Evolutionary conservation across 2,113 vertebrate genomes (phyloP), one percentile per base, ranked within the genome.

Genomic region (Thinocorus orbignyianus): DNA sequence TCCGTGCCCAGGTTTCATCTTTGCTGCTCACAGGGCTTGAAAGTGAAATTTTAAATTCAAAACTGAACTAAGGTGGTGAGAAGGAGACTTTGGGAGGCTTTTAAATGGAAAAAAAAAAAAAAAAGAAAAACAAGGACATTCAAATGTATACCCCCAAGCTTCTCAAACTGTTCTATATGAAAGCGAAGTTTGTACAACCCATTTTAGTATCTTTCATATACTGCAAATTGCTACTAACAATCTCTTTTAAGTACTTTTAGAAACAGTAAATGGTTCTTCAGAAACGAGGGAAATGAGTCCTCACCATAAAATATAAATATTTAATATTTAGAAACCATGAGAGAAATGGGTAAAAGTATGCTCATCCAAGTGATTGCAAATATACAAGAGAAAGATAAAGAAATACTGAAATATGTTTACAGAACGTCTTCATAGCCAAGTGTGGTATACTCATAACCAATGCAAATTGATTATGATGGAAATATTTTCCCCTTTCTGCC

Each of bases 11-110:
- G 3, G 55, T 62, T 71, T 58, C n/a, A 9, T 54, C 55, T 62
- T 81, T 5, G 0, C 14, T 19, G 2, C 22, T 41, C n/a, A 1
- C 5, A 17, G 30, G 9, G 2, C 46, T 54, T 44, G n/a, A 13
- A 86, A 90, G n/a, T 28, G 57, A 68, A 49, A n/a, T 92, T 24
- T 41, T 61, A 66, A 54, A 41, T 49, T 28, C 2, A 1, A 54
- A 91, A 41, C 61, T 49, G 22, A n/a, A 9, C 24, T 55, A 15
- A 48, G 22, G 37, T 78, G 31, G 18, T 1, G 13, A 41, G 5
- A 65, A 51, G 49, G 41, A 49, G 6, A 44, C 22, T 80, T 31
- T 37, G 4, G 7, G 39, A 55, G 9, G 12, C 7, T 25, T 89
- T 83, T 81, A 14, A 49, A 61, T 51, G 11, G 6, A 5, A 25